These are phyloP conservation scores for Spodoptera litura DNA, from an alignment of 1,140 invertebrate species.

Conservation along the genomic window DNA sequence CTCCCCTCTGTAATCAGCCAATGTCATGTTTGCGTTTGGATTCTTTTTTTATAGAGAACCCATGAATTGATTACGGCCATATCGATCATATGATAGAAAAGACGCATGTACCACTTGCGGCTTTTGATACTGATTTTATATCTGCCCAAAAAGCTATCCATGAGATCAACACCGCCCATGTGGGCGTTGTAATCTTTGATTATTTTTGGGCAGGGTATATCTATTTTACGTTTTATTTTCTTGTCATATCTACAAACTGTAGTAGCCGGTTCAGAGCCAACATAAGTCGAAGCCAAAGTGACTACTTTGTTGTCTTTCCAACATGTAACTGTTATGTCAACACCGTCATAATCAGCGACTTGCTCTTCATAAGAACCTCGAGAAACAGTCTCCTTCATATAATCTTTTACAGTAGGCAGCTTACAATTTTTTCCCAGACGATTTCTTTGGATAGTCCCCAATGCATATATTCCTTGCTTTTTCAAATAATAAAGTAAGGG, in stretches of 20 bases:
- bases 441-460: constrained; percentile 29
- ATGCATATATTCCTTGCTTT: constrained; percentile 6
- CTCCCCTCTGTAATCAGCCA: too few relatives aligned
- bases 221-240: not conserved
- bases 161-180: constrained; percentile 23
- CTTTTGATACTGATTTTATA: not conserved
- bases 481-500: constrained; percentile 1
- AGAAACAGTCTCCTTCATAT: not conserved
- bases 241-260: constrained; percentile 2
- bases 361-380: constrained; percentile 8
- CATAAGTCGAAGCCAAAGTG: not conserved
- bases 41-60: too few relatives aligned
- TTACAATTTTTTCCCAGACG: constrained; percentile 17
- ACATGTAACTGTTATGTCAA: too few relatives aligned
- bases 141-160: constrained; percentile 26
- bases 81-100: too few relatives aligned
- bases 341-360: too few relatives aligned
- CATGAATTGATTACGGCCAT: too few relatives aligned
- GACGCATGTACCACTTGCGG: too few relatives aligned
- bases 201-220: constrained; percentile 9
- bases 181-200: constrained; percentile 31
- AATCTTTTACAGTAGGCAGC: constrained; percentile 10
- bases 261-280: not conserved
- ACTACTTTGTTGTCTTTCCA: too few relatives aligned
- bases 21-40: too few relatives aligned